These are phyloP conservation scores for Periparus ater DNA, from an alignment of 2,797 vertebrate species.

Conservation along the genomic window DNA sequence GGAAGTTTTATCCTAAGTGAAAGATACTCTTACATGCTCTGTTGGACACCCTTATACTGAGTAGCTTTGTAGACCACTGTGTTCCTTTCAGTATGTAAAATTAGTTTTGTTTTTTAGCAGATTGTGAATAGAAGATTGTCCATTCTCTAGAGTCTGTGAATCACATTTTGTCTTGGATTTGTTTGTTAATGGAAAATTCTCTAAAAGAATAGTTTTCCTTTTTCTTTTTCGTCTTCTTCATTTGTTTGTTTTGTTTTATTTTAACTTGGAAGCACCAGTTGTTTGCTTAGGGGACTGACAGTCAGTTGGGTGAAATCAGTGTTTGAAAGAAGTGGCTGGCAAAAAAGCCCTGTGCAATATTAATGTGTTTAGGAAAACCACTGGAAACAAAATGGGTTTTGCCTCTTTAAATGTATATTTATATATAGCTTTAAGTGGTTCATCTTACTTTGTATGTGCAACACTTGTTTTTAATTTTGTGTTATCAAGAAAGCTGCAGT, in stretches of 20 bases:
- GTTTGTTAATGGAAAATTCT: background rate
- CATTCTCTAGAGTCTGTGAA: background rate
- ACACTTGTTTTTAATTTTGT: slow-evolving; percentile 47
- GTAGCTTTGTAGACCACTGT: background rate
- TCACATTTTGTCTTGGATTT: background rate
- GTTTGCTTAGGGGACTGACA: slow-evolving; percentile 1
- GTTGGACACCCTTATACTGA: background rate
- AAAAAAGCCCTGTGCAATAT: slow-evolving; percentile 40
- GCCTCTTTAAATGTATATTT: slow-evolving; percentile 12
- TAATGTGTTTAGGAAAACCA: slow-evolving; percentile 54
- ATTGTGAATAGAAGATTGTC: background rate
- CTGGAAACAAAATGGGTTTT: slow-evolving; percentile 57
- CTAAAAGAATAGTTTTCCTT: background rate
- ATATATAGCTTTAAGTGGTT: slow-evolving; percentile 44
- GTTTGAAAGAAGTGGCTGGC: slow-evolving; percentile 7
- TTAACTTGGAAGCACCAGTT: background rate
- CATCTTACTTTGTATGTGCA: background rate
- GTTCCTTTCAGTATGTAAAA: background rate
- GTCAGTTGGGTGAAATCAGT: slow-evolving; percentile 21
- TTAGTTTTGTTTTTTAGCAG: background rate
- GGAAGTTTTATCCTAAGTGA: background rate
- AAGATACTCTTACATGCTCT: background rate
- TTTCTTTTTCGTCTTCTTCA: background rate
- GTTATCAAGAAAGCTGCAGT: slow-evolving; percentile 21
- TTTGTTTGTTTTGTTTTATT: background rate